phyloP scores from a whole-genome alignment of 2,113 vertebrate genomes.

The Osmerus eperlanus region DNA sequence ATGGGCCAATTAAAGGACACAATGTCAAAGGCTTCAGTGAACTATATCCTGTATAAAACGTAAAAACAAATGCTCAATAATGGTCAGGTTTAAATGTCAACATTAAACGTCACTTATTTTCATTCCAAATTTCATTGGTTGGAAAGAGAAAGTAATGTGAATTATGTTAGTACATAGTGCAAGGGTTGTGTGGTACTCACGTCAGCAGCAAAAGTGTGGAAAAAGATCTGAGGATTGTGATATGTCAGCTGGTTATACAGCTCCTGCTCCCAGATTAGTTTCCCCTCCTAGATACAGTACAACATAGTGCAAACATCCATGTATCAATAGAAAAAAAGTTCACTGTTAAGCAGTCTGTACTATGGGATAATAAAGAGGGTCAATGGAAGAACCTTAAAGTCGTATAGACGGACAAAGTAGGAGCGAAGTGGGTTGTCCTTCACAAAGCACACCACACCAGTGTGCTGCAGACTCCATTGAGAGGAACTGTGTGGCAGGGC shows the following conservation, averaged over 20 bases:
- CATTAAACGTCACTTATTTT: too few relatives aligned
- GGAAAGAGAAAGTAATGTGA: too few relatives aligned
- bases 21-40: neutral
- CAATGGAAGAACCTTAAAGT: constrained; percentile 61
- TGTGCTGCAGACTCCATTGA: constrained; percentile 70
- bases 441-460: constrained; percentile 73
- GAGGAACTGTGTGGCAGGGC: constrained; percentile 63
- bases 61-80: too few relatives aligned
- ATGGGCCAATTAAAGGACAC: neutral
- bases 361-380: too few relatives aligned
- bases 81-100: too few relatives aligned
- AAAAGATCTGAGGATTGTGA: constrained; percentile 58
- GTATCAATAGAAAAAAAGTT: too few relatives aligned
- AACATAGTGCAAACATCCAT: too few relatives aligned
- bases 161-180: too few relatives aligned
- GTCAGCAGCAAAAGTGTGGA: constrained; percentile 77
- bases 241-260: constrained; percentile 72
- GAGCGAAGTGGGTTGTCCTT: constrained; percentile 77
- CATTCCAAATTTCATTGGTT: too few relatives aligned
- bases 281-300: constrained; percentile 60
- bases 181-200: constrained; percentile 57
- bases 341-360: too few relatives aligned
- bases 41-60: neutral
- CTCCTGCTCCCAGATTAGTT: constrained; percentile 77
- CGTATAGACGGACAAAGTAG: constrained; percentile 75